A percentile compares a stretch with the other conserved stretches of the same genome.
These are phyloP conservation scores for Euura saliciscinereae DNA, from an alignment of 1,140 invertebrate genomes.

Conservation along the genomic window DNA sequence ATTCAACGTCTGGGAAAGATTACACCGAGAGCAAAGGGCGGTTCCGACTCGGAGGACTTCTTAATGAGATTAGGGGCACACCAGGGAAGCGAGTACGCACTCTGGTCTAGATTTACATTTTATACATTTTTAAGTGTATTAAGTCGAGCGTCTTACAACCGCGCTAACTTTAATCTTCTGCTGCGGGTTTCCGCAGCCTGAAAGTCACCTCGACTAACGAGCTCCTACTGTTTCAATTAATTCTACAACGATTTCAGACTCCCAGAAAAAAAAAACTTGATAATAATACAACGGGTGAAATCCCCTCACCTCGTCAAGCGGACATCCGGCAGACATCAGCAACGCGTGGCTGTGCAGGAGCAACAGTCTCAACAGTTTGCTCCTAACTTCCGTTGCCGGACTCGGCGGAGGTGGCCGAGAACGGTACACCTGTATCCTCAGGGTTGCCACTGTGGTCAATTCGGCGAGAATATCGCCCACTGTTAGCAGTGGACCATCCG, in stretches of 20 bases:
- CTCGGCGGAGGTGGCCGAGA: conserved; percentile 70
- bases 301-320: conserved; percentile 84
- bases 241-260: conserved; percentile 6
- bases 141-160: conserved; percentile 34
- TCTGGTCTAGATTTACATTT: conserved; percentile 56
- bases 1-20: conserved; percentile 51
- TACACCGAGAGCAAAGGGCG: conserved; percentile 28
- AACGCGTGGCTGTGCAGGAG: conserved; percentile 86
- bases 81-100: conserved; percentile 41
- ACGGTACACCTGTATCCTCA: conserved; percentile 87
- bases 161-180: conserved; percentile 21
- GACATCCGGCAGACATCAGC: conserved; percentile 86
- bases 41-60: conserved; percentile 50
- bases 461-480: conserved; percentile 93
- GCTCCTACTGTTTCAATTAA: conserved; percentile 15
- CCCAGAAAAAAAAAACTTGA: neutral
- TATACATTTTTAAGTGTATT: conserved; percentile 56
- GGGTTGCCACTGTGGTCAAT: conserved; percentile 86
- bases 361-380: conserved; percentile 87
- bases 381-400: conserved; percentile 85
- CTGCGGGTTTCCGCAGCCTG: conserved; percentile 15
- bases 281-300: neutral
- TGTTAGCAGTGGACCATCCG: conserved; percentile 82
- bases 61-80: conserved; percentile 58
- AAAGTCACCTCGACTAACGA: conserved; percentile 10